phyloP scores from a whole-genome alignment of 2,797 vertebrate species.

The Neosilurus hyrtlii region DNA sequence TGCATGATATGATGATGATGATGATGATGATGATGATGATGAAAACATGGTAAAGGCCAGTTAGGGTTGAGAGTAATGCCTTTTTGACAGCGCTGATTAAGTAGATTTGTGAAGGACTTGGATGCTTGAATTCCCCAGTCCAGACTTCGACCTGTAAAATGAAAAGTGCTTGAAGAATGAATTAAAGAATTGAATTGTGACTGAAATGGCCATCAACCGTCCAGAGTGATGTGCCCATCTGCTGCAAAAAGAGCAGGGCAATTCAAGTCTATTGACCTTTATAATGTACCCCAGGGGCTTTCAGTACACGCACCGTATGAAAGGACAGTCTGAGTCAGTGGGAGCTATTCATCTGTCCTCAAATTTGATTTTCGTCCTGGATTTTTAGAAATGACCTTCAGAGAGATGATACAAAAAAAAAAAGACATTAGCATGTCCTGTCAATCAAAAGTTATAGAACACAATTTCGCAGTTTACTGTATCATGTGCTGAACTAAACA shows the following conservation, averaged over 20 bases:
- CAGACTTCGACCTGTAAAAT: conserved; percentile 32
- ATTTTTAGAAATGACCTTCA: conserved; percentile 46
- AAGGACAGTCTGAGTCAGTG: conserved; percentile 32
- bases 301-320: conserved; percentile 32
- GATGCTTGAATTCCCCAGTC: conserved; percentile 18
- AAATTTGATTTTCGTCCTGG: conserved; percentile 38
- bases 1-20: not conserved
- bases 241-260: conserved; percentile 49
- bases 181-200: conserved; percentile 52
- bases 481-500: not conserved
- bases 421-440: conserved; percentile 23
- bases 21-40: not conserved
- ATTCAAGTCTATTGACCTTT: conserved; percentile 51
- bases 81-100: conserved; percentile 43
- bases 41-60: conserved; percentile 10
- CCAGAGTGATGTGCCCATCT: conserved; percentile 54
- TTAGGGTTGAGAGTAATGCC: conserved; percentile 36
- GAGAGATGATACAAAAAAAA: conserved; percentile 14
- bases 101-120: conserved; percentile 25
- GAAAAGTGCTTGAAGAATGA: conserved; percentile 53
- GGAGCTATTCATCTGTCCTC: conserved; percentile 28
- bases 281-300: conserved; percentile 45
- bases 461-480: too few relatives aligned
- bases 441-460: not conserved
- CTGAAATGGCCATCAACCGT: conserved; percentile 49